A percentile compares a stretch with the other conserved stretches of the same genome.
Evolutionary conservation across 2,797 vertebrate species (phyloP).

Genomic region (Danionella dracula): DNA sequence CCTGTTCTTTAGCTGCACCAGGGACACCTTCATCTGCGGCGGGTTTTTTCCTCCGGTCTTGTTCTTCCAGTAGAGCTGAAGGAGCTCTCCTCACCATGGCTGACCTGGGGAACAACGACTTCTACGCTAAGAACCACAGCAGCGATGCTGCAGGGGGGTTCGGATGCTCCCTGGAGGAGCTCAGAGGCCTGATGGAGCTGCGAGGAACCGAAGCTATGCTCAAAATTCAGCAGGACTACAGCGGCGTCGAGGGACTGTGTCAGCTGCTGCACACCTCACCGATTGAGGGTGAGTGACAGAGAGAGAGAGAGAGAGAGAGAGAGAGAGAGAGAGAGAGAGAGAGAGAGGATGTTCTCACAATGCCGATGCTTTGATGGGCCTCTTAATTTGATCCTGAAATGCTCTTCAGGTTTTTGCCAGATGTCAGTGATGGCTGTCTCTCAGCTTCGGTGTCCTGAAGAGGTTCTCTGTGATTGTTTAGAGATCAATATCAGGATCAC

Average conservation of each 20-base stretch:
- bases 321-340: no score
- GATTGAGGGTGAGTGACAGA: conserved; percentile 82
- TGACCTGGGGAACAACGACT: conserved; percentile 98
- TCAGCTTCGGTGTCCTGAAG: no score
- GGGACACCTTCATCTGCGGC: conserved; percentile 30
- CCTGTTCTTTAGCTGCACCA: conserved; percentile 39
- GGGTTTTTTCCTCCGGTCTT: conserved; percentile 24
- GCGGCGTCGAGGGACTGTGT: conserved; percentile 89
- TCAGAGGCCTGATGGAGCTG: conserved; percentile 97
- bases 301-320: no score
- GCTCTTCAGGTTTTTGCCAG: no score
- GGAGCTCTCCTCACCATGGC: conserved; percentile 78
- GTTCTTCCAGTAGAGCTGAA: conserved; percentile 22
- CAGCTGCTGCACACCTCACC: conserved; percentile 90
- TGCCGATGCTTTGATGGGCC: no score
- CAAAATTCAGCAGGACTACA: conserved; percentile 94
- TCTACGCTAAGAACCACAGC: conserved; percentile 99
- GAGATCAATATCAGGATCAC: no score
- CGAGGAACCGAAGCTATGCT: conserved; percentile 90
- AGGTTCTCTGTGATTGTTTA: no score
- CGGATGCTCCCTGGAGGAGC: conserved; percentile 88
- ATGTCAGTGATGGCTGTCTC: no score
- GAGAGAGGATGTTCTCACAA: no score
- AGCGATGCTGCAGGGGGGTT: conserved; percentile 83
- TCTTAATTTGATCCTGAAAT: no score